Conservation (phyloP, 2,113 vertebrate species). For the Oceanodroma tethys region DNA sequence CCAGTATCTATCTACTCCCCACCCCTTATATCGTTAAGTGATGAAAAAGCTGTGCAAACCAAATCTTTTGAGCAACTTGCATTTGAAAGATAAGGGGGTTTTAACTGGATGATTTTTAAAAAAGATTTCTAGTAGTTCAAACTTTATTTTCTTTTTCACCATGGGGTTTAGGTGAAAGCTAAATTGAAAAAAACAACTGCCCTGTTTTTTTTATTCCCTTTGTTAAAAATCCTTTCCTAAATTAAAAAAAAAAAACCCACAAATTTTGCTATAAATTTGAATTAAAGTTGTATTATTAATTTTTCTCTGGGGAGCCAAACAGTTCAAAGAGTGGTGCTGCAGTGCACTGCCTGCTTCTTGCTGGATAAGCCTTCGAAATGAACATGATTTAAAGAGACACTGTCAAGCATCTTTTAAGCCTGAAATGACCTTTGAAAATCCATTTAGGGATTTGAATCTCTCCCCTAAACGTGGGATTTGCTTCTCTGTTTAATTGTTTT, state of each 20-base stretch:
- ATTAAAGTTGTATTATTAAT: conserved; percentile 69
- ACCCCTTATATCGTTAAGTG: neutral
- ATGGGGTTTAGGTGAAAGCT: conserved; percentile 42
- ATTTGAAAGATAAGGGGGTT: conserved; percentile 10
- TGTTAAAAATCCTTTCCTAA: conserved; percentile 39
- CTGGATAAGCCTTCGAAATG: conserved; percentile 58
- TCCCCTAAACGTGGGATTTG: conserved; percentile 47
- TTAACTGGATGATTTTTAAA: conserved; percentile 23
- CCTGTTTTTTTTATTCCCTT: neutral
- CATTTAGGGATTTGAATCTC: conserved; percentile 66
- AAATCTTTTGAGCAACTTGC: neutral
- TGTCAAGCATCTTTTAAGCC: conserved; percentile 46
- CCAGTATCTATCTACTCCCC: neutral
- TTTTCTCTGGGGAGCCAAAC: conserved; percentile 49
- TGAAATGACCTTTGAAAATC: conserved; percentile 63
- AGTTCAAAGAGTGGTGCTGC: conserved; percentile 40
- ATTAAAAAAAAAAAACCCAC: neutral
- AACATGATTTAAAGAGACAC: conserved; percentile 50
- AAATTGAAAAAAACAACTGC: neutral
- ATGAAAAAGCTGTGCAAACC: neutral
- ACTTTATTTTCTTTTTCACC: neutral
- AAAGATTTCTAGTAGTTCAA: neutral
- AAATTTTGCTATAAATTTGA: conserved; percentile 61
- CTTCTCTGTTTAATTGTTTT: conserved; percentile 68
- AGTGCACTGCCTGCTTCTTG: conserved; percentile 11